Evolutionary conservation across 2,888 invertebrate genomes (phyloP).

Genomic region (Ectropis crepuscularia): DNA sequence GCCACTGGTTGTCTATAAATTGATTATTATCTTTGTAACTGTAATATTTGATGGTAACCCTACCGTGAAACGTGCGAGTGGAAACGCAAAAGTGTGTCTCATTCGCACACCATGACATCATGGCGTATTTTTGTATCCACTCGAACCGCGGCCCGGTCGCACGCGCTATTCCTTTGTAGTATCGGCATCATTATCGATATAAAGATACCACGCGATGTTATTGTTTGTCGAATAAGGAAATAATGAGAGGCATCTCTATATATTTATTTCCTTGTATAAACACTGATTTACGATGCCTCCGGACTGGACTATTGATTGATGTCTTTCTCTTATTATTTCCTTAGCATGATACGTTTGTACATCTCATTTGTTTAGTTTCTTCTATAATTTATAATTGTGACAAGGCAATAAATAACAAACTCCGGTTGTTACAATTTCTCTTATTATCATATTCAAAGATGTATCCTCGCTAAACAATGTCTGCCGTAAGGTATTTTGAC

Average conservation of each 20-base stretch:
- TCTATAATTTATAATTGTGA: neutral
- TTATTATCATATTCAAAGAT: no score
- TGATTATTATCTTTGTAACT: neutral
- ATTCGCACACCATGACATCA: conserved; percentile 81
- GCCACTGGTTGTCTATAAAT: no score
- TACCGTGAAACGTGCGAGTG: conserved; percentile 50
- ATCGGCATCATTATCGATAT: conserved; percentile 64
- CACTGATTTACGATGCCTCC: conserved; percentile 16
- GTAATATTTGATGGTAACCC: conserved; percentile 22
- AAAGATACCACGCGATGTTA: conserved; percentile 50
- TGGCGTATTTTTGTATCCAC: conserved; percentile 80
- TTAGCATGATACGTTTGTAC: neutral
- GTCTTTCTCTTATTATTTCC: conserved; percentile 1
- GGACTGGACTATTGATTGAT: conserved; percentile 14
- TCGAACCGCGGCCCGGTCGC: conserved; percentile 65
- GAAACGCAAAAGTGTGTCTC: conserved; percentile 54
- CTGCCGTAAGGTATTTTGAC: neutral
- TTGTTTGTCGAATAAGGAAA: conserved; percentile 40
- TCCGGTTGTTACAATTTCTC: no score
- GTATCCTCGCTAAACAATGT: no score
- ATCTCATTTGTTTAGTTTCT: neutral
- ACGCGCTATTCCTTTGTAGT: conserved; percentile 70
- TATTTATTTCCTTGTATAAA: conserved; percentile 23
- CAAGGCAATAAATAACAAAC: no score
- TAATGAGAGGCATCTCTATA: conserved; percentile 30